Evolutionary conservation across 1,140 invertebrate species (phyloP).

Genomic region (Eriosoma lanigerum): DNA sequence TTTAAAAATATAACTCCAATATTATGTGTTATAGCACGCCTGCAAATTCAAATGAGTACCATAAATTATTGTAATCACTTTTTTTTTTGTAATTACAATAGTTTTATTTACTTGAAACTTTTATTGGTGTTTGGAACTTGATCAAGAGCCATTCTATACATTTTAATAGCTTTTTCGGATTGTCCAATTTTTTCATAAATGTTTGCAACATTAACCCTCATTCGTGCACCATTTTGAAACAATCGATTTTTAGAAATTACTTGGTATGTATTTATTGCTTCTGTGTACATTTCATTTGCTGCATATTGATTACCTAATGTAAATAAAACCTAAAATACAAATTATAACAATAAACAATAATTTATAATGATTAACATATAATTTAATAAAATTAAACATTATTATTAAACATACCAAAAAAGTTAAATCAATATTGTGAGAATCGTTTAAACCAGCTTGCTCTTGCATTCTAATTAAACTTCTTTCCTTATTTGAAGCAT

Average conservation of each 20-base stretch:
- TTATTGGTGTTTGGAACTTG: conserved; percentile 91
- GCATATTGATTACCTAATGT: conserved; percentile 93
- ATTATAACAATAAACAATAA: neutral
- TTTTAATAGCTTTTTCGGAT: conserved; percentile 93
- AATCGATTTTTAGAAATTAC: conserved; percentile 82
- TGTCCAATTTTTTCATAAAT: conserved; percentile 95
- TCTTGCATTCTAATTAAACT: conserved; percentile 87
- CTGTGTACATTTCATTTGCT: conserved; percentile 90
- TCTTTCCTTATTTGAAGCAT: conserved; percentile 89
- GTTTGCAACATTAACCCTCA: conserved; percentile 98
- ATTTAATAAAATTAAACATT: neutral
- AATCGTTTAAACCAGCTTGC: conserved; percentile 81
- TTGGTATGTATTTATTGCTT: conserved; percentile 94
- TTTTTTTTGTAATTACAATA: too few relatives aligned
- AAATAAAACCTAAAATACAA: conserved; percentile 75
- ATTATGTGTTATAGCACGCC: conserved; percentile 97
- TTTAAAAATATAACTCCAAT: conserved; percentile 94
- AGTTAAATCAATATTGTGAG: conserved; percentile 90
- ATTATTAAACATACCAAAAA: conserved; percentile 70
- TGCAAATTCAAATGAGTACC: conserved; percentile 57
- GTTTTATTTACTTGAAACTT: conserved; percentile 71
- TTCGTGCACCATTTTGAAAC: conserved; percentile 82
- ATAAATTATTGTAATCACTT: neutral
- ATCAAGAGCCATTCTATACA: conserved; percentile 96
- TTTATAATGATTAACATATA: neutral